Evolutionary conservation across 1,140 invertebrate genomes (phyloP).

Genomic region (Caerostris extrusa): DNA sequence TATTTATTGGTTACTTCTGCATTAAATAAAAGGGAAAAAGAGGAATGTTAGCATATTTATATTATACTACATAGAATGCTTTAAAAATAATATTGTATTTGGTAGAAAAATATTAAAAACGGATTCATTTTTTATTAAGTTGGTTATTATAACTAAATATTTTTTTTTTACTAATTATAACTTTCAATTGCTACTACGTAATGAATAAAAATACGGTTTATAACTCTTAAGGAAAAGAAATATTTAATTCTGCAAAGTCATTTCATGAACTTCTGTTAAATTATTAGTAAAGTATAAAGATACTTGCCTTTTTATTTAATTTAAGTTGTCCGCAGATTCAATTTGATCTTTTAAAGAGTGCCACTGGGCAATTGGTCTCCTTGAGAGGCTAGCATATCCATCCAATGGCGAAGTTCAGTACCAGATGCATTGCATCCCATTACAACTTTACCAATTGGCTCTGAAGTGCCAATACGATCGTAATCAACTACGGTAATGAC

Average conservation of each 20-base stretch:
- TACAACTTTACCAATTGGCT: slow-evolving; percentile 98
- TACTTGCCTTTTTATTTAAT: background rate
- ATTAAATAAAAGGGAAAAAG: background rate
- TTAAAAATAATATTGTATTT: background rate
- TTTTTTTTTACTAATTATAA: no score
- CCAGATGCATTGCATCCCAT: slow-evolving; percentile 98
- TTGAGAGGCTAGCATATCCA: slow-evolving; percentile 98
- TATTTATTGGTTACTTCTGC: background rate
- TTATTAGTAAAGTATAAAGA: no score
- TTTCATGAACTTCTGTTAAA: no score
- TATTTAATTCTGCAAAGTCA: no score
- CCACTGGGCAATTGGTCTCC: slow-evolving; percentile 99
- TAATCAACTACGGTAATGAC: slow-evolving; percentile 99
- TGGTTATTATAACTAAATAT: no score
- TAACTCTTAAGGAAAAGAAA: no score
- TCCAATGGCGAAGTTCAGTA: slow-evolving; percentile 99
- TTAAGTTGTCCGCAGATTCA: background rate
- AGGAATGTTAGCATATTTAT: no score
- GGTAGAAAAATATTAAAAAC: no score
- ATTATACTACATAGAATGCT: background rate
- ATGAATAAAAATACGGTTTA: no score
- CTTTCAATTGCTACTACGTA: no score
- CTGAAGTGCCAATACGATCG: slow-evolving; percentile 99
- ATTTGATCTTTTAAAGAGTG: slow-evolving; percentile 88
- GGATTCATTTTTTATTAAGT: no score